A percentile compares a stretch with the other conserved stretches of the same genome.
These are phyloP conservation scores for Philypnodon macrostomus DNA, from an alignment of 2,797 vertebrate species.

Conservation along the genomic window DNA sequence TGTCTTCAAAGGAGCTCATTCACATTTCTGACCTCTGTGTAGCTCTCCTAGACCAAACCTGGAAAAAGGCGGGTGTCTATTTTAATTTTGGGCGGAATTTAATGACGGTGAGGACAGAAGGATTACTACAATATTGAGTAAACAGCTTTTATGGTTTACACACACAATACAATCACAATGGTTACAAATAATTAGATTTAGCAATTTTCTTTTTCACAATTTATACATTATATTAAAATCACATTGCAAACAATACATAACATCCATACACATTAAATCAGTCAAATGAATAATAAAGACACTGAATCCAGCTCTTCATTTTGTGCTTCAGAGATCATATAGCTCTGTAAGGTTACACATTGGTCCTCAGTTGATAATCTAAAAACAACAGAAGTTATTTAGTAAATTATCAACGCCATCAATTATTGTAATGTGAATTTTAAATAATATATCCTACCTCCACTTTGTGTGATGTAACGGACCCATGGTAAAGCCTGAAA, in stretches of 20 bases:
- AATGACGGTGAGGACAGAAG: conserved; percentile 37
- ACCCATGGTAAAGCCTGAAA: conserved; percentile 95
- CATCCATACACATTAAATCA: conserved; percentile 32
- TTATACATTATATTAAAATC: conserved; percentile 35
- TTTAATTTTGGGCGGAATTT: conserved; percentile 56
- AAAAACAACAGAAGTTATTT: conserved; percentile 23
- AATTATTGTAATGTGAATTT: background rate
- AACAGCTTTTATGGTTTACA: conserved; percentile 6
- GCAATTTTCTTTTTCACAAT: conserved; percentile 10
- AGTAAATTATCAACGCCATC: background rate
- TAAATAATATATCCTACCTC: conserved; percentile 73
- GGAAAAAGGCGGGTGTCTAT: conserved; percentile 64
- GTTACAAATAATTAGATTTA: conserved; percentile 9
- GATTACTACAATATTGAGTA: background rate
- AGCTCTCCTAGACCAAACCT: conserved; percentile 31
- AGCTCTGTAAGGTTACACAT: conserved; percentile 55
- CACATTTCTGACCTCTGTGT: conserved; percentile 55
- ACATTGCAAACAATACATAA: conserved; percentile 25
- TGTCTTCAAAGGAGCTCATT: conserved; percentile 69
- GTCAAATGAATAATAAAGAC: conserved; percentile 44
- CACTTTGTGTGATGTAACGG: conserved; percentile 94
- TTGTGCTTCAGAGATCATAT: conserved; percentile 17
- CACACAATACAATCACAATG: conserved; percentile 6
- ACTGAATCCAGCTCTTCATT: conserved; percentile 46
- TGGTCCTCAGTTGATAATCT: conserved; percentile 93